Base-by-base conservation (phyloP, 1,140 invertebrate genomes). In the Odontomachus brunneus region DNA sequence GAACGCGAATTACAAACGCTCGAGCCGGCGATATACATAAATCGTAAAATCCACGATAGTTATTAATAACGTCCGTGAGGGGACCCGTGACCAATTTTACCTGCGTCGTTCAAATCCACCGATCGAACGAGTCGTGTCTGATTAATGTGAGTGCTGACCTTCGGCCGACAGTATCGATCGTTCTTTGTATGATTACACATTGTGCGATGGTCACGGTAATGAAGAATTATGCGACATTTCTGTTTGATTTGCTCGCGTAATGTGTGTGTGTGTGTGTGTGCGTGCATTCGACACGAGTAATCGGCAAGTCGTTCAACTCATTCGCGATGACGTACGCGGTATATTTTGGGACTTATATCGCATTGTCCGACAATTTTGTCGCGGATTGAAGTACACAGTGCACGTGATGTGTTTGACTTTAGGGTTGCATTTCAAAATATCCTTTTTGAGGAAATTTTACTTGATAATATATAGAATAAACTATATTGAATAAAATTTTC, bases 301-400 rank as follows among this genome's bases (percentile, higher is more conserved):
- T 76, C 29, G 62, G 3, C 12, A 59, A 80, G 65, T 69, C 65
- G 17, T 80, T 80, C 75, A 71, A 80, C 51, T 69, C 55, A 17
- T 1, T 26, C 22, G 7, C 38, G 7, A 57, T 5, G 29, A 7
- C 48, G 17, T 29, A n/a, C 9, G 26, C 17, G n/a, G 9, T 57
- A 69, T 80, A 69, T 69, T 80, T 80, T 11, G 7, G 15, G 15
- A 17, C 9, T 38, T 44, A 17, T 2, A 29, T 67, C 22, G 38
- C 12, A 44, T 38, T 76, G 48, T 57, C n/a, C 15, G 11, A 19
- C 22, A 69, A 29, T 80, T 44, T 26, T 9, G 7, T 69, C 63
- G 19, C 19, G 1, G 24, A 0, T 62, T 62, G 1, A 53, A 65
- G 7, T n/a, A 4, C 24, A 12, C 53, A 26, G 9, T 26, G 12